phyloP scores from a whole-genome alignment of 2,797 vertebrate species.

The Rhabdophis nuchalis region DNA sequence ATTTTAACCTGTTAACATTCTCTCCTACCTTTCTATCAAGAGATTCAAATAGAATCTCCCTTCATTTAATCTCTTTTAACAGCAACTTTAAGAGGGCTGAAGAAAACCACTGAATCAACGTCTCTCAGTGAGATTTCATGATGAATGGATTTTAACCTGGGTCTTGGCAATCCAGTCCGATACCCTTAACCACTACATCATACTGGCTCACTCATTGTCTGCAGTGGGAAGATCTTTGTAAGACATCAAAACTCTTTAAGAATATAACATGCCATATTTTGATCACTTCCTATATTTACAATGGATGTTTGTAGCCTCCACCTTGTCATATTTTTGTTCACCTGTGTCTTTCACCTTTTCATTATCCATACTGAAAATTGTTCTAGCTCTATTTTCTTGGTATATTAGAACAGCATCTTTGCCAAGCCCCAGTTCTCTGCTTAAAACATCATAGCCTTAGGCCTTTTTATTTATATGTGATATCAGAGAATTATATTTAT shows the following conservation, averaged over 20 bases:
- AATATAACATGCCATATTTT: conserved; percentile 6
- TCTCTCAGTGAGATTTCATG: not conserved
- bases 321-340: conserved; percentile 59
- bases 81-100: not conserved
- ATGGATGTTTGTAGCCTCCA: conserved; percentile 33
- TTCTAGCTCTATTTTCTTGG: conserved; percentile 61
- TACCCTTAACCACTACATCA: not conserved
- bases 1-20: not conserved
- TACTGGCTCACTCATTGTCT: not conserved
- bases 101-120: not conserved
- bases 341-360: conserved; percentile 66
- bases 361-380: conserved; percentile 64
- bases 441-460: conserved; percentile 74
- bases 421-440: conserved; percentile 65
- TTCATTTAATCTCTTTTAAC: not conserved
- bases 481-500: conserved; percentile 78
- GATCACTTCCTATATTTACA: conserved; percentile 36
- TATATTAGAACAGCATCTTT: conserved; percentile 62
- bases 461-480: conserved; percentile 75
- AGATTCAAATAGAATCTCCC: not conserved
- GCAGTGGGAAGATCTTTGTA: not conserved
- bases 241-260: not conserved
- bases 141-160: not conserved
- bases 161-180: not conserved
- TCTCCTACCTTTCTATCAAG: not conserved